phyloP scores from a whole-genome alignment of 1,140 invertebrate species.

The Linepithema humile region DNA sequence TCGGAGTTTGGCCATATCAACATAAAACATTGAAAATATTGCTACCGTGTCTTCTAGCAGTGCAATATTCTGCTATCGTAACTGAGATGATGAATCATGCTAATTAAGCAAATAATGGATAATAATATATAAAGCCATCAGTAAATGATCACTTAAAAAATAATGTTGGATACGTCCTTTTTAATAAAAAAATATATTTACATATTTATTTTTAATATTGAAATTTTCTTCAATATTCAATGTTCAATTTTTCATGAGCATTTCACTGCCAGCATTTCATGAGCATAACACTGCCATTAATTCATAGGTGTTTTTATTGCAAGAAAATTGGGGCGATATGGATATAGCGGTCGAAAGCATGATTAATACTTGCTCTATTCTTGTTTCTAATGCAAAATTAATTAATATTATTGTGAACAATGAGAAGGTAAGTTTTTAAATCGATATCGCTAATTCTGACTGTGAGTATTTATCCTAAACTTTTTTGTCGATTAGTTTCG shows the following conservation, averaged over 20 bases:
- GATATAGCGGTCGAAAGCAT: neutral
- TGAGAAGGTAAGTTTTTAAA: conserved; percentile 12
- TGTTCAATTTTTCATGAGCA: neutral
- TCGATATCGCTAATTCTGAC: neutral
- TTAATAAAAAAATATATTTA: neutral
- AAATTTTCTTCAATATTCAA: neutral
- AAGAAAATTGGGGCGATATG: neutral
- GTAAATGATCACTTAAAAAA: neutral
- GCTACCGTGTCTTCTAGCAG: neutral
- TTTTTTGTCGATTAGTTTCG: neutral
- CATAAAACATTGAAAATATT: neutral
- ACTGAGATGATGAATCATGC: neutral
- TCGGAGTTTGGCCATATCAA: conserved; percentile 32
- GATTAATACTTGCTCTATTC: neutral
- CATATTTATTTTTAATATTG: too few species aligned
- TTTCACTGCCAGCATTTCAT: neutral
- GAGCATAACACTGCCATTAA: neutral
- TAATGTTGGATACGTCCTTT: neutral
- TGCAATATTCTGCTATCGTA: neutral
- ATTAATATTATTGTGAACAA: conserved; percentile 14
- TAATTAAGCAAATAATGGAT: neutral
- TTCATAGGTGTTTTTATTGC: neutral
- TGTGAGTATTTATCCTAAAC: neutral
- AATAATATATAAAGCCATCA: neutral
- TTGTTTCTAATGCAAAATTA: neutral